Base-by-base conservation (phyloP, 2,888 invertebrate genomes). In the Agonopterix subpropinquella region DNA sequence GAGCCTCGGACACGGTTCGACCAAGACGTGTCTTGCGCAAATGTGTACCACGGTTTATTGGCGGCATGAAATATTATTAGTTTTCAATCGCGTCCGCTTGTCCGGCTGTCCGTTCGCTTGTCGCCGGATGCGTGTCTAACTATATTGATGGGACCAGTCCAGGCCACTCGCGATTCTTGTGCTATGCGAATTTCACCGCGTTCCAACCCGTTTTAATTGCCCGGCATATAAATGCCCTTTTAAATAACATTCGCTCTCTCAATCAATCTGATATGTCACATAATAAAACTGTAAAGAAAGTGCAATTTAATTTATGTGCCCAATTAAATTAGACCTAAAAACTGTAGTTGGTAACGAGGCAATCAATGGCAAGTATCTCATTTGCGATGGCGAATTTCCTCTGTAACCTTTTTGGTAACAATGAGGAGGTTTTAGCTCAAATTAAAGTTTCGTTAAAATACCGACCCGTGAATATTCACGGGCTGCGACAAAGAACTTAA, bases 381-480 rank as follows among this genome's bases (percentile, higher is more conserved):
- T 64, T 67, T 67, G 56, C 60, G 50, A 50, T 10, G 52, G 65
- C 56, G 56, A 60, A 56, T 62, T 62, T 64, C 53, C 58, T 58
- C 57, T 55, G 57, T 57, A 57, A 53, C 59, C 63, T 67, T 75
- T 73, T 70, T 59, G 54, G 61, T 61, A 62, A 74, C 74, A 78
- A 76, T 67, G 64, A 66, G 63, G 65, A 57, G 62, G 64, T 65
- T 74, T 73, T 65, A 65, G 67, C 63, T 65, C 71, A 70, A 77
- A 74, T 78, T 75, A 77, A 79, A 73, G 71, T 81, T 81, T 78
- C 82, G 68, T 80, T 80, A 79, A 85, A 80, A 84, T 81, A 61
- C 78, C 72, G 52, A 50, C 53, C 59, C 47, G 64, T 62, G 65
- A 63, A 68, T 67, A 65, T 64, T 59, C 58, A 53, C 56, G 53